Evolutionary conservation across 2,113 vertebrate genomes (phyloP).

Genomic region (Sinocyclocheilus maitianheensis): DNA sequence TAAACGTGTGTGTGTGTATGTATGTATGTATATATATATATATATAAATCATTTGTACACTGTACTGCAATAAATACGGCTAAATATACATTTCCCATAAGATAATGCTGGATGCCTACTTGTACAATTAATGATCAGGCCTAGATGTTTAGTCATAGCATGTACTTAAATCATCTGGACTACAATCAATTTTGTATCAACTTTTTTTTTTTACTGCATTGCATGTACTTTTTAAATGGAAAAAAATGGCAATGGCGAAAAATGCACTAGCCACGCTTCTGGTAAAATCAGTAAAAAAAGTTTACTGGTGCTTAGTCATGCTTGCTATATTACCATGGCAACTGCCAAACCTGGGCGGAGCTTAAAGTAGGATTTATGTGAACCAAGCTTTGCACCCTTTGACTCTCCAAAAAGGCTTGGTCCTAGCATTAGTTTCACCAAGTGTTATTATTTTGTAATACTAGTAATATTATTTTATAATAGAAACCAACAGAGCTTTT

Average conservation of each 20-base stretch:
- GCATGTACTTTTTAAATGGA: not conserved
- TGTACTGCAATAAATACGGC: not conserved
- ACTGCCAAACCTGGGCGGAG: slow-evolving; percentile 41
- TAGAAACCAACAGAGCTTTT: not conserved
- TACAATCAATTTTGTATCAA: not conserved
- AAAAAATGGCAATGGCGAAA: not conserved
- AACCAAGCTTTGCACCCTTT: slow-evolving; percentile 28
- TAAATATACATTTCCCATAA: not conserved
- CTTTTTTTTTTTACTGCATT: not conserved
- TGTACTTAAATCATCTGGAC: no score
- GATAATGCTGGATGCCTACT: not conserved
- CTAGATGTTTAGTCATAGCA: not conserved
- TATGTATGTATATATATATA: no score
- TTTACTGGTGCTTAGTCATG: slow-evolving; percentile 50
- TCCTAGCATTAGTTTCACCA: slow-evolving; percentile 4
- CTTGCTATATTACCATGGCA: slow-evolving; percentile 45
- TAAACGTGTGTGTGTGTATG: no score
- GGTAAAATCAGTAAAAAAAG: not conserved
- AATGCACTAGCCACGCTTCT: not conserved
- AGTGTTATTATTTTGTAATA: not conserved
- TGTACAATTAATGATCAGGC: not conserved
- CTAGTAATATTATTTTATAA: not conserved
- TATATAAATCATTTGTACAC: no score
- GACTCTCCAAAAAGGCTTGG: slow-evolving; percentile 17
- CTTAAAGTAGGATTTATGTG: slow-evolving; percentile 37